These are phyloP conservation scores for Harpagoxenus sublaevis DNA, from an alignment of 2,888 invertebrate genomes.

Conservation along the genomic window DNA sequence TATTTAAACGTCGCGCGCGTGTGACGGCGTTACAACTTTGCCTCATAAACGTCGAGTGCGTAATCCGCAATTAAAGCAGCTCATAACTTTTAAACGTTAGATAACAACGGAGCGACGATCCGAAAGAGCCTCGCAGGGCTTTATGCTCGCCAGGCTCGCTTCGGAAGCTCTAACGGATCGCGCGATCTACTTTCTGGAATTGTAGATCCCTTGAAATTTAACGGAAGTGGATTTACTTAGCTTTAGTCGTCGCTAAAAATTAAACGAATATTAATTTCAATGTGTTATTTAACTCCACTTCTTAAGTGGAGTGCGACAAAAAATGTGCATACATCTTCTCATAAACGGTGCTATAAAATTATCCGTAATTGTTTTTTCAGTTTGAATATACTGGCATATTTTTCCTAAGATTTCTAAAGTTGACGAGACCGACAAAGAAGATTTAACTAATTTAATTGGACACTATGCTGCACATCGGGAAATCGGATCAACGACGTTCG, in stretches of 20 bases:
- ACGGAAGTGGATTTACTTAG: background rate
- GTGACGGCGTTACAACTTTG: conserved; percentile 19
- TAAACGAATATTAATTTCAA: conserved; percentile 18
- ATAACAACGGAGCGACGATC: conserved; percentile 44
- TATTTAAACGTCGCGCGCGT: conserved; percentile 30
- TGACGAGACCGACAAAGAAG: background rate
- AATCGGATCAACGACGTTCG: conserved; percentile 16
- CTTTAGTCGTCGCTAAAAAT: conserved; percentile 2
- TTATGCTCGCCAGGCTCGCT: conserved; percentile 41
- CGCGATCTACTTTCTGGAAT: conserved; percentile 36
- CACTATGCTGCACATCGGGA: background rate
- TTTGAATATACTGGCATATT: background rate
- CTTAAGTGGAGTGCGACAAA: background rate
- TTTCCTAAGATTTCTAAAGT: background rate
- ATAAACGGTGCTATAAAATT: background rate
- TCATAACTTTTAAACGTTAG: conserved; percentile 48
- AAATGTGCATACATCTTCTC: background rate
- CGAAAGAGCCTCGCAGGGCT: conserved; percentile 35
- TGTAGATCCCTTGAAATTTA: conserved; percentile 32
- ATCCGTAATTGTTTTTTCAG: background rate
- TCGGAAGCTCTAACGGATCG: background rate
- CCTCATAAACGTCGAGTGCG: conserved; percentile 35
- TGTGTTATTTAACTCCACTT: background rate
- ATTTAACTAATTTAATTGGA: background rate
- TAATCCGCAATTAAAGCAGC: conserved; percentile 53